Conservation (phyloP, 2,888 invertebrate genomes). For the Sesamia inferens region DNA sequence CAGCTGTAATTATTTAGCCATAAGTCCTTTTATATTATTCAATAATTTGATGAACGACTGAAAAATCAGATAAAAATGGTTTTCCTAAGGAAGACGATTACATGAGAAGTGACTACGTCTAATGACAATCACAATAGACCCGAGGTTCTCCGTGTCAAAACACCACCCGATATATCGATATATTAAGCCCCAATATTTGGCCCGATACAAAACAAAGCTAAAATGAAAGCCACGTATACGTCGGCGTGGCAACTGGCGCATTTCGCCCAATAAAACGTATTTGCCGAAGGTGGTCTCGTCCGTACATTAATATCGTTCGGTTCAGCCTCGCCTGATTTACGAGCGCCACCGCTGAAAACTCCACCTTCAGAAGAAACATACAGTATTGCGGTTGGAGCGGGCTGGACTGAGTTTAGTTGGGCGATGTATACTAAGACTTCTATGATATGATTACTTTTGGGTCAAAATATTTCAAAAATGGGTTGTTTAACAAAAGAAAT, state of each 20-base stretch:
- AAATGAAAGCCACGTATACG: conserved; percentile 55
- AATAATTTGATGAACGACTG: not conserved
- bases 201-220: conserved; percentile 54
- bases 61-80: conserved; percentile 2
- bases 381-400: conserved; percentile 21
- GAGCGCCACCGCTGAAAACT: conserved; percentile 69
- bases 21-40: not conserved
- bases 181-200: conserved; percentile 55
- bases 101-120: not conserved
- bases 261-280: conserved; percentile 69
- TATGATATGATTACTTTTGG: not conserved
- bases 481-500: not conserved
- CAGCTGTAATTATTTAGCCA: not conserved
- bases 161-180: conserved; percentile 8
- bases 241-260: conserved; percentile 55
- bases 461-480: not conserved
- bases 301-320: conserved; percentile 70
- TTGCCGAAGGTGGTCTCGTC: conserved; percentile 67
- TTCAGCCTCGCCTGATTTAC: conserved; percentile 71
- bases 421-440: not conserved
- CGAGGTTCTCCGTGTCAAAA: not conserved
- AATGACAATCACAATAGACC: not conserved
- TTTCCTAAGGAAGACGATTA: conserved; percentile 9
- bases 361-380: conserved; percentile 65
- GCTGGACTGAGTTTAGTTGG: not conserved